Base-by-base conservation (phyloP, 2,888 invertebrate species). In the Leistus spinibarbis region DNA sequence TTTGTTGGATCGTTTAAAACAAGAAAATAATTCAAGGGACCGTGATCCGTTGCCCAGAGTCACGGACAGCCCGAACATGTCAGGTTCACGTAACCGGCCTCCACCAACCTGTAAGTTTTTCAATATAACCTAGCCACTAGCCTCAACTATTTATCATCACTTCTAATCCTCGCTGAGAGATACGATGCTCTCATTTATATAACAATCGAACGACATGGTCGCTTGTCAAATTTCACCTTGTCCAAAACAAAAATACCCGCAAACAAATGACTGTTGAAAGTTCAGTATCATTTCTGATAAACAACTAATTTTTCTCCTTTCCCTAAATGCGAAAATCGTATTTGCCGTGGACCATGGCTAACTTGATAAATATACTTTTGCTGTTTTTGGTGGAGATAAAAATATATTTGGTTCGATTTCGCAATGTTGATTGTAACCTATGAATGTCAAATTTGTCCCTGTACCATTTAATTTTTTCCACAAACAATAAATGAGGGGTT, bases 1-100 rank as follows among this genome's bases (percentile, higher is more conserved):
- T 83, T 89, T 96, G 86, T 91, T 96, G 86, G 93, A 93, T 84
- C 90, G 93, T 82, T 88, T 96, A 81, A 90, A 91, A 86, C 91
- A 90, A 84, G 87, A 87, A 82, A 86, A 86, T 81, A 83, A 84
- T 80, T 84, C 84, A 80, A 83, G 82, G 81, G 84, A 81, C 82
- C 87, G 82, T 85, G 88, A 78, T 65, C 78, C 66, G 69, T 78
- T 69, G 72, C 73, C 65, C 76, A 78, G 76, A 79, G 79, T 85
- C 86, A 86, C 85, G 82, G 83, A 83, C 81, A 81, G 82, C 83
- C 82, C 84, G 81, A 81, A 82, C 79, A 80, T 83, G 84, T 80
- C 83, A 84, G 78, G 85, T 86, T 77, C 86, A 87, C 79, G 88
- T 87, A 79, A 87, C 88, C 82, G 87, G 88, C 80, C 86, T 87